Evolutionary conservation across 1,140 invertebrate species (phyloP).

Genomic region (Dinoponera quadriceps): DNA sequence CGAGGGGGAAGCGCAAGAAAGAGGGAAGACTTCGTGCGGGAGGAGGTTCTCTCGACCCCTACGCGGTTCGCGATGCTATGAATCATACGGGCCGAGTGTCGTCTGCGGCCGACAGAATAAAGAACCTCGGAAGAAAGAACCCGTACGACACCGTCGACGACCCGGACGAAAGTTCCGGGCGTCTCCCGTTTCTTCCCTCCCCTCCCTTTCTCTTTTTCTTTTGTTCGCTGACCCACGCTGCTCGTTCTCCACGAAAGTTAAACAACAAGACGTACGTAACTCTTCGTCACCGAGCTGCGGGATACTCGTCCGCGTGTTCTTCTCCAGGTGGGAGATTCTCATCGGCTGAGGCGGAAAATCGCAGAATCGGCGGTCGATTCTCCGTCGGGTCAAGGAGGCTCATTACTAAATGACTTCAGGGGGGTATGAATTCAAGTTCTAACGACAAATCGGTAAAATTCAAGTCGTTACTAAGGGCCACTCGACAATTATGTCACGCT

Average conservation of each 20-base stretch:
- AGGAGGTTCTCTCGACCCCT: slow-evolving; percentile 18
- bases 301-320: slow-evolving; percentile 43
- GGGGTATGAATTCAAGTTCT: too few species aligned
- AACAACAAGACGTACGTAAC: slow-evolving; percentile 62
- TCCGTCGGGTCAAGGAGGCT: slow-evolving; percentile 62
- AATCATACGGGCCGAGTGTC: slow-evolving; percentile 54
- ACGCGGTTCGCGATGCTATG: slow-evolving; percentile 44
- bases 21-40: neutral
- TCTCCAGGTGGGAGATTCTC: slow-evolving; percentile 67
- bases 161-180: slow-evolving; percentile 24
- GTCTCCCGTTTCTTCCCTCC: slow-evolving; percentile 10
- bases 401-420: too few species aligned
- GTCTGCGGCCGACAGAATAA: slow-evolving; percentile 60
- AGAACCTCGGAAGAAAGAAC: slow-evolving; percentile 55
- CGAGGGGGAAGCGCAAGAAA: neutral
- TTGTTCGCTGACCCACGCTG: neutral
- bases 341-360: slow-evolving; percentile 48
- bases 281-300: slow-evolving; percentile 61
- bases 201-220: neutral
- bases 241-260: slow-evolving; percentile 65
- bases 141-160: slow-evolving; percentile 6
- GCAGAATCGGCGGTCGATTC: slow-evolving; percentile 57
- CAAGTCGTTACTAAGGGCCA: too few species aligned
- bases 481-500: too few species aligned
- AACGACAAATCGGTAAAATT: too few species aligned